Evolutionary conservation across 2,888 invertebrate species (phyloP), one percentile per base, ranked within the genome.

Genomic region (Acanthoscelides obtectus): DNA sequence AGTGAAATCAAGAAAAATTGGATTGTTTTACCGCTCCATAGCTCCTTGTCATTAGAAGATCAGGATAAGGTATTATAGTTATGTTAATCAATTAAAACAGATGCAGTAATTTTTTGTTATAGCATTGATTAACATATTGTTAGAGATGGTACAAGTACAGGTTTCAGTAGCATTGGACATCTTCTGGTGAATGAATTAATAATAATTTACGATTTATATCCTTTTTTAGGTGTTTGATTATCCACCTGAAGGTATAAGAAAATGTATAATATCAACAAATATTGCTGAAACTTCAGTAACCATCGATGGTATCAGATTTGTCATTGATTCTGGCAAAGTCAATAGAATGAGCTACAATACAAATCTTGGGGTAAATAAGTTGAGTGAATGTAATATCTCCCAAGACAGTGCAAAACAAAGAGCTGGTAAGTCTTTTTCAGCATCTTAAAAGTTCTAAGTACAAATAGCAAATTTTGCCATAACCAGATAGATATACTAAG

Each of bases 251-350:
- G 96, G 97, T 3, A 91, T 96, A 1, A 89, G 99, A 70, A 99
- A 99, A 84, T 99, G 98, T 84, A 96, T 99, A 73, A 92, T 99
- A 0, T 96, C 98, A 0, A 99, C 99, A 0, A 99, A 99, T 82
- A 99, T 99, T 72, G 98, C 99, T 0, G 99, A 99, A 87, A 99
- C 99, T 0, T 98, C 98, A 0, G 93, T 99, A 2, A 99, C 99
- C 0, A 98, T 99, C 71, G 99, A 99, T 83, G 99, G 99, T 0
- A 94, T 99, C 70, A 88, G 99, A 69, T 99, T 99, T 86, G 99
- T 99, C 0, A 90, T 95, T 0, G 99, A 99, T 85, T 98, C 98
- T 1, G 99, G 99, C 25, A 83, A 85, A 79, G 96, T 94, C 0
- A 98, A 98, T 86, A 95, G 98, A 86, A 98, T 99, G 96, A 96